Percentiles rank a stretch among this genome's conserved stretches.
These are phyloP conservation scores for Iphiclides podalirius DNA, from an alignment of 2,888 invertebrate genomes.

Conservation along the genomic window DNA sequence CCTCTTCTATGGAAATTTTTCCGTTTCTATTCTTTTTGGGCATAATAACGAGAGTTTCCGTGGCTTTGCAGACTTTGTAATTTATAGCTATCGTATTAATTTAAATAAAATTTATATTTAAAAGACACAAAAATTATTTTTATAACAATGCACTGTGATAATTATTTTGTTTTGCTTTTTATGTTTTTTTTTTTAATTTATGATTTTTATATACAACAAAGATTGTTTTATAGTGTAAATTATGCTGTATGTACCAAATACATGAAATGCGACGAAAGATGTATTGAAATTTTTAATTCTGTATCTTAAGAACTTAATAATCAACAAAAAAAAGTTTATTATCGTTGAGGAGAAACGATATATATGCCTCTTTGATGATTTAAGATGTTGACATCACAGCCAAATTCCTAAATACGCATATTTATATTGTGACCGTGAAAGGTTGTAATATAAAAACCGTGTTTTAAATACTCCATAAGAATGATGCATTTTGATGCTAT, in stretches of 20 bases:
- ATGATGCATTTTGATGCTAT: too few species aligned
- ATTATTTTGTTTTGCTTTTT: slow-evolving; percentile 15
- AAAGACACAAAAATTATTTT: slow-evolving; percentile 28
- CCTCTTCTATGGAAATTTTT: too few species aligned
- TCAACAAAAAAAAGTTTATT: too few species aligned
- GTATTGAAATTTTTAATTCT: slow-evolving; percentile 2
- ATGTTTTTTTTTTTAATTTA: slow-evolving; percentile 11
- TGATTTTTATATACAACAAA: slow-evolving; percentile 19
- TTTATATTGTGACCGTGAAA: too few species aligned
- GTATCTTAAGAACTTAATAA: too few species aligned
- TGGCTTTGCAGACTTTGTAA: background rate
- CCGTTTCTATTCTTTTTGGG: too few species aligned
- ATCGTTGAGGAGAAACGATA: too few species aligned
- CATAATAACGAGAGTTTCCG: background rate
- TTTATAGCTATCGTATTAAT: background rate
- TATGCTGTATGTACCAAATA: slow-evolving; percentile 19
- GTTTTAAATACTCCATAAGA: too few species aligned
- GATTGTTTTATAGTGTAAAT: too few species aligned
- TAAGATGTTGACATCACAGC: too few species aligned
- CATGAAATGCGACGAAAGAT: background rate
- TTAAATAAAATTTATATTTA: slow-evolving; percentile 3
- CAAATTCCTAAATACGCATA: too few species aligned
- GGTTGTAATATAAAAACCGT: slow-evolving; percentile 10
- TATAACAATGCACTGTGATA: slow-evolving; percentile 34
- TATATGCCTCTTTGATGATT: slow-evolving; percentile 30